phyloP scores from a whole-genome alignment of 2,113 vertebrate species.

The Syrmaticus mikado region DNA sequence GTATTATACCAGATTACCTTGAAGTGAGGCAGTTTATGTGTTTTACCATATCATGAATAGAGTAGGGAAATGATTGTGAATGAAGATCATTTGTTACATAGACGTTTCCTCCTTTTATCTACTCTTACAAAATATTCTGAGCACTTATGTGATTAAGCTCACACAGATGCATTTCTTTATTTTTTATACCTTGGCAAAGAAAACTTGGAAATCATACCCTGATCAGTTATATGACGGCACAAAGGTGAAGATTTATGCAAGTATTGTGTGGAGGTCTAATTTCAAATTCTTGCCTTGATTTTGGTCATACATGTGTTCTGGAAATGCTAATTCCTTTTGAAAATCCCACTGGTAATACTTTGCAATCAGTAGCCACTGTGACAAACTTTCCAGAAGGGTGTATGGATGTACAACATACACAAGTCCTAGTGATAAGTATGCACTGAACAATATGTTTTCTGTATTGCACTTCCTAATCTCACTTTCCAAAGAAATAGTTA shows the following conservation, averaged over 20 bases:
- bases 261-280: background rate
- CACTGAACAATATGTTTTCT: background rate
- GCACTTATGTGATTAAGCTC: background rate
- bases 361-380: background rate
- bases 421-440: rapidly evolving
- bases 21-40: background rate
- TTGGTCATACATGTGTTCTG: background rate
- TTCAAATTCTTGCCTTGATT: background rate
- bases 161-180: background rate
- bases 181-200: background rate
- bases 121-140: background rate
- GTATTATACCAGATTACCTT: background rate
- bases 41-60: background rate
- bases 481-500: background rate
- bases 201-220: background rate
- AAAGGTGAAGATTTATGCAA: background rate
- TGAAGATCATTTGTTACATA: background rate
- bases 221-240: background rate
- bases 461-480: background rate
- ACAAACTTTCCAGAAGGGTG: background rate
- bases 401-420: too few relatives aligned
- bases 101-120: background rate
- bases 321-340: background rate
- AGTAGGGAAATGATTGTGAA: background rate
- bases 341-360: background rate